These are phyloP conservation scores for Zeus faber DNA, from an alignment of 2,113 vertebrate genomes.

Conservation along the genomic window DNA sequence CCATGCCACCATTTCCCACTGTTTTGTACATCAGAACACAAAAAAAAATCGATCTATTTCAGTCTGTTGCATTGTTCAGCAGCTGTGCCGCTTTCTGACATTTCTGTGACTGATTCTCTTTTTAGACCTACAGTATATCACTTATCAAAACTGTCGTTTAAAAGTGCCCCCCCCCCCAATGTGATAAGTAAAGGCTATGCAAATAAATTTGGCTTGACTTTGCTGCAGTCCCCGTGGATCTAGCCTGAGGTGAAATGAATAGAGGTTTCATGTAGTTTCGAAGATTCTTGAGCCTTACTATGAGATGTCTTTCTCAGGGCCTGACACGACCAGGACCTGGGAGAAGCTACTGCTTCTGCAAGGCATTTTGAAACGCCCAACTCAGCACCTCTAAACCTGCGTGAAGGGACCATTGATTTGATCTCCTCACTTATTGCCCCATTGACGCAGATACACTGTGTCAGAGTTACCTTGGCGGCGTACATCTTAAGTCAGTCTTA, in stretches of 20 bases:
- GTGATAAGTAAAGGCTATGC: too few relatives aligned
- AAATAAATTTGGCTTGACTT: too few relatives aligned
- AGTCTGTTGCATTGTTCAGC: not conserved
- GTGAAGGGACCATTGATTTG: slow-evolving; percentile 59
- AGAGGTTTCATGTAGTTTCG: too few relatives aligned
- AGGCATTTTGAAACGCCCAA: slow-evolving; percentile 49
- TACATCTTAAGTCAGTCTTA: slow-evolving; percentile 47
- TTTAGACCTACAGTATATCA: slow-evolving; percentile 6
- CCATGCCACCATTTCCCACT: slow-evolving; percentile 10
- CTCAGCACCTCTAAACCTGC: slow-evolving; percentile 68
- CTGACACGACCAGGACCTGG: slow-evolving; percentile 16
- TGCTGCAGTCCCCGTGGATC: too few relatives aligned
- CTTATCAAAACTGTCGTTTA: too few relatives aligned
- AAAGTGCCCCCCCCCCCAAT: too few relatives aligned
- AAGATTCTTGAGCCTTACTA: too few relatives aligned
- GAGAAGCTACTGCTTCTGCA: slow-evolving; percentile 54
- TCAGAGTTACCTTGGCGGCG: slow-evolving; percentile 52
- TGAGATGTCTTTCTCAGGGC: slow-evolving; percentile 12
- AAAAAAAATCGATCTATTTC: too few relatives aligned
- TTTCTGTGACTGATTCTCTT: not conserved
- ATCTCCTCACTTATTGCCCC: slow-evolving; percentile 63
- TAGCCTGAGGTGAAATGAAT: too few relatives aligned
- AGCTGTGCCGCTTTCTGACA: slow-evolving; percentile 20
- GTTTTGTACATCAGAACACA: too few relatives aligned
- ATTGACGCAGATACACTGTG: slow-evolving; percentile 65